These are phyloP conservation scores for Metellina segmentata DNA, from an alignment of 2,888 invertebrate genomes.

Conservation along the genomic window DNA sequence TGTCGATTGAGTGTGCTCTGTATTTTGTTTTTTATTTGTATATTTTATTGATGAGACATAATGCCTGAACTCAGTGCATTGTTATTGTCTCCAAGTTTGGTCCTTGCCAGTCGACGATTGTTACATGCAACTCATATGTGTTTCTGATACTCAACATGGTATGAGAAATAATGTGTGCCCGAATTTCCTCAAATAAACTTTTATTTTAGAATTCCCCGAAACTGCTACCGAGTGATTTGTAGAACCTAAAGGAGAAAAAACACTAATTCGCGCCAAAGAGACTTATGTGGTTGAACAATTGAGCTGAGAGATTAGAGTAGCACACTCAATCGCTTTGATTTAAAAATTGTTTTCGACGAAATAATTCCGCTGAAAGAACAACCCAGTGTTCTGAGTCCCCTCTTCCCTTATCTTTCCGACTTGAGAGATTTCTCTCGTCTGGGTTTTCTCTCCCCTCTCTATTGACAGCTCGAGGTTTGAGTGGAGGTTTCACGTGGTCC, in stretches of 20 bases:
- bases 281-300: neutral
- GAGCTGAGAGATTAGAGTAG: neutral
- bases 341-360: conserved; percentile 59
- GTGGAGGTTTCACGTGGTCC: conserved; percentile 61
- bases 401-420: conserved; percentile 61
- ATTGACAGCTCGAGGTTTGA: conserved; percentile 71
- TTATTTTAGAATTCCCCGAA: no score
- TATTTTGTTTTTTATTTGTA: no score
- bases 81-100: no score
- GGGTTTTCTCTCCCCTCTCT: conserved; percentile 3
- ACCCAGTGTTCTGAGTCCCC: conserved; percentile 39
- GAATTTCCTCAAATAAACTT: no score
- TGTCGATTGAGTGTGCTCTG: no score
- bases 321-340: conserved; percentile 48
- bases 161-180: no score
- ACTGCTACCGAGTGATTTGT: neutral
- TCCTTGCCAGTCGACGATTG: no score
- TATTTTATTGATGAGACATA: no score
- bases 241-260: neutral
- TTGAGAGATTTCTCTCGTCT: conserved; percentile 56
- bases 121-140: no score
- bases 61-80: no score
- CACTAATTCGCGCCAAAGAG: conserved; percentile 18
- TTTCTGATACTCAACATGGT: no score
- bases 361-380: conserved; percentile 62